These are phyloP conservation scores for Antheraea assamensis DNA, from an alignment of 2,888 invertebrate genomes.

Conservation along the genomic window DNA sequence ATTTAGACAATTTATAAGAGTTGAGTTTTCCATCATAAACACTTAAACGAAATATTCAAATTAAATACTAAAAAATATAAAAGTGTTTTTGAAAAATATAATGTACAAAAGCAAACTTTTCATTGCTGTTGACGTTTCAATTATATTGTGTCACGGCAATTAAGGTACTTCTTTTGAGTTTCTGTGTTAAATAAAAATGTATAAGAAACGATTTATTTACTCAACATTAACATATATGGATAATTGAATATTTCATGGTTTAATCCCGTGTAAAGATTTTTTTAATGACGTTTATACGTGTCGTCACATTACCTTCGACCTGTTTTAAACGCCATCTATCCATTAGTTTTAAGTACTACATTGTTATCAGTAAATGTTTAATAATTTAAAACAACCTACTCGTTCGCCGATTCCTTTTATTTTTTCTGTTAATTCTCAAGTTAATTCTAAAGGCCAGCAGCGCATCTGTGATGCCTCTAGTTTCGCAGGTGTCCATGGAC, in stretches of 20 bases:
- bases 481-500: no score
- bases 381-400: no score
- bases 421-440: no score
- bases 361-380: no score
- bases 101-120: neutral
- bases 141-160: neutral
- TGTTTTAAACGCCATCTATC: no score
- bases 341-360: no score
- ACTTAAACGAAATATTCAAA: neutral
- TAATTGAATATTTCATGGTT: neutral
- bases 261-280: neutral
- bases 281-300: neutral
- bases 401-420: no score
- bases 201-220: neutral
- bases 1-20: neutral
- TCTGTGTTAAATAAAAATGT: neutral
- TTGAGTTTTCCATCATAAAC: neutral
- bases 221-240: neutral
- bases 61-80: neutral
- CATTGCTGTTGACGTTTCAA: neutral
- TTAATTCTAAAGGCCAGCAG: no score
- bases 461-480: no score
- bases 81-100: neutral
- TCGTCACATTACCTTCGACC: no score
- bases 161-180: neutral